These are phyloP conservation scores for Atherinomorus stipes DNA, from an alignment of 2,113 vertebrate species.

Conservation along the genomic window DNA sequence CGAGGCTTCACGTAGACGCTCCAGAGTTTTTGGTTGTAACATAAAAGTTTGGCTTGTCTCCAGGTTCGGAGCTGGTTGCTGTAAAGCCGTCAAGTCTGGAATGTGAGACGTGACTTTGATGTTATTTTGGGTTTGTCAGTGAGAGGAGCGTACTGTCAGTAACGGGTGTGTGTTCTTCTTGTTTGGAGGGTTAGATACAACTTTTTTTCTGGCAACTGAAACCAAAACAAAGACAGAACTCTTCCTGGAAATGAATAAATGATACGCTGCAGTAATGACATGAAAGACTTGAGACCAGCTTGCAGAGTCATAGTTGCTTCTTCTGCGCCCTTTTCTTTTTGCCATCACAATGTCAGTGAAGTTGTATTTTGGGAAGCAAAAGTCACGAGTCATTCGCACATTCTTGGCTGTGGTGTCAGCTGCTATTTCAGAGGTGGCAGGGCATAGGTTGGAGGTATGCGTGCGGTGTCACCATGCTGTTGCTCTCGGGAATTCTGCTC, in stretches of 20 bases:
- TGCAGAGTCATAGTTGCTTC: background rate
- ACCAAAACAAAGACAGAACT: conserved; percentile 52
- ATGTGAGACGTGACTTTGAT: conserved; percentile 67
- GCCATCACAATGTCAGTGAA: conserved; percentile 19
- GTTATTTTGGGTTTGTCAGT: conserved; percentile 69
- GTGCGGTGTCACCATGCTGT: conserved; percentile 8
- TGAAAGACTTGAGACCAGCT: conserved; percentile 28
- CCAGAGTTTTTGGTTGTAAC: conserved; percentile 40
- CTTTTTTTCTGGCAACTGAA: conserved; percentile 53
- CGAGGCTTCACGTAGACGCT: background rate
- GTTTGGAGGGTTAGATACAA: conserved; percentile 19
- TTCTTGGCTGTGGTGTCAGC: conserved; percentile 33
- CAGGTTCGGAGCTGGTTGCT: conserved; percentile 35
- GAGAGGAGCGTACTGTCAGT: conserved; percentile 44
- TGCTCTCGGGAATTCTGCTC: conserved; percentile 48
- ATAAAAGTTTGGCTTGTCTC: conserved; percentile 42
- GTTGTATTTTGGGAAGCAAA: conserved; percentile 64
- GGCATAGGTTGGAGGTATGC: conserved; percentile 10
- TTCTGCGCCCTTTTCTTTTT: conserved; percentile 21
- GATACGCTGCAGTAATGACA: conserved; percentile 3
- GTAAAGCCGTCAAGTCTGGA: conserved; percentile 59
- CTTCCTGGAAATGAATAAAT: conserved; percentile 12
- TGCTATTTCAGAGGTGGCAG: conserved; percentile 57
- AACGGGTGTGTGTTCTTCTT: conserved; percentile 39
- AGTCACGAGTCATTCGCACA: conserved; percentile 60